Conservation (phyloP, 2,888 invertebrate species). For the Loripinus fragilis region DNA sequence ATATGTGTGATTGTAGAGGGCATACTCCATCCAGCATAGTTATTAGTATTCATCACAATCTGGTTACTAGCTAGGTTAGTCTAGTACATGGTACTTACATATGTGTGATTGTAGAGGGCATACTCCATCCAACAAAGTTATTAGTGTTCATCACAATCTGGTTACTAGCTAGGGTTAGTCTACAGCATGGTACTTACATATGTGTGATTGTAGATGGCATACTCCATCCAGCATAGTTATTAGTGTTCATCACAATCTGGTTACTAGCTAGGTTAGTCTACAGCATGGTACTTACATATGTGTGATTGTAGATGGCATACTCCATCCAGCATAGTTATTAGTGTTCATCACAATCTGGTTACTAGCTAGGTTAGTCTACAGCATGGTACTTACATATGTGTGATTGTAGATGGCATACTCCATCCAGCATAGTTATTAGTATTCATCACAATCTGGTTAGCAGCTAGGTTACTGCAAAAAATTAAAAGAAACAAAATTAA, state of each 20-base stretch:
- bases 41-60: constrained; percentile 54
- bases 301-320: constrained; percentile 47
- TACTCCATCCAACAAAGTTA: constrained; percentile 50
- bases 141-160: constrained; percentile 54
- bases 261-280: no score
- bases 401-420: constrained; percentile 49
- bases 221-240: constrained; percentile 51
- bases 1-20: constrained; percentile 49
- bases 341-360: constrained; percentile 62
- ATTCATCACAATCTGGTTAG: constrained; percentile 61
- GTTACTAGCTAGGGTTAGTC: constrained; percentile 68
- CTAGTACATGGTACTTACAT: constrained; percentile 47
- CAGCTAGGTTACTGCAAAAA: constrained; percentile 63
- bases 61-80: constrained; percentile 67
- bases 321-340: constrained; percentile 49
- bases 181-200: constrained; percentile 45
- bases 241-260: constrained; percentile 54
- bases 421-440: constrained; percentile 51
- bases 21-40: constrained; percentile 52
- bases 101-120: constrained; percentile 50
- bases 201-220: constrained; percentile 52
- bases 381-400: constrained; percentile 55
- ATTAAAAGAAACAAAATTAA: no score
- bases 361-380: constrained; percentile 61
- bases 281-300: constrained; percentile 57